Evolutionary conservation across 1,140 invertebrate genomes (phyloP).

Genomic region (Bradynema listronoti): DNA sequence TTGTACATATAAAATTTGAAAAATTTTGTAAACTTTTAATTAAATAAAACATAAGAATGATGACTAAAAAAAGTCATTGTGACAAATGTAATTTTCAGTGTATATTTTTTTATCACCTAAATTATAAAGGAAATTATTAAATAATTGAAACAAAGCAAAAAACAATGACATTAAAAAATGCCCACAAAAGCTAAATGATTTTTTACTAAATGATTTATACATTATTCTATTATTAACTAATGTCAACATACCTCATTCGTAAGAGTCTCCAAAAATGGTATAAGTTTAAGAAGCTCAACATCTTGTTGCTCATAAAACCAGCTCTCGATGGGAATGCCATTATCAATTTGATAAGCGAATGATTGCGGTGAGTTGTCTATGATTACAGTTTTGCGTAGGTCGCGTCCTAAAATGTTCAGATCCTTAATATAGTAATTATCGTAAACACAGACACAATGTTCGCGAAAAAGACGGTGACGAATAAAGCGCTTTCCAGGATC

Average conservation of each 20-base stretch:
- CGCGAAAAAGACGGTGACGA: conserved; percentile 76
- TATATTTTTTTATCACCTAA: conserved; percentile 9
- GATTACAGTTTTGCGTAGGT: conserved; percentile 82
- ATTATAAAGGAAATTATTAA: not conserved
- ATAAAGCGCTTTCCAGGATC: conserved; percentile 78
- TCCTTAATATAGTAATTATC: conserved; percentile 97
- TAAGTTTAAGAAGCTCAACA: conserved; percentile 78
- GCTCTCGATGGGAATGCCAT: conserved; percentile 92
- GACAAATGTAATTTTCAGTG: not conserved
- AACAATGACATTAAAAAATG: not conserved
- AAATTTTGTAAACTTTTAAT: conserved; percentile 8
- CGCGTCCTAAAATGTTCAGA: conserved; percentile 80
- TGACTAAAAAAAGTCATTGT: not conserved
- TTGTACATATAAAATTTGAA: conserved; percentile 5
- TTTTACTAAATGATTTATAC: conserved; percentile 6
- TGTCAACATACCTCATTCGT: conserved; percentile 14
- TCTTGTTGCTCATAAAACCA: conserved; percentile 89
- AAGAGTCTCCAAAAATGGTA: conserved; percentile 84
- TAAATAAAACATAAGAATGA: not conserved
- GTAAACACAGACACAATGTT: conserved; percentile 88
- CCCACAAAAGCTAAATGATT: not conserved
- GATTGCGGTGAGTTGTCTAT: conserved; percentile 86
- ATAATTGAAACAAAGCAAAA: not conserved
- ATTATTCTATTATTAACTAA: not conserved
- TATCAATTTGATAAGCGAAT: conserved; percentile 84